Conservation (phyloP, 2,888 invertebrate species). For the Sylvicola cinctus region DNA sequence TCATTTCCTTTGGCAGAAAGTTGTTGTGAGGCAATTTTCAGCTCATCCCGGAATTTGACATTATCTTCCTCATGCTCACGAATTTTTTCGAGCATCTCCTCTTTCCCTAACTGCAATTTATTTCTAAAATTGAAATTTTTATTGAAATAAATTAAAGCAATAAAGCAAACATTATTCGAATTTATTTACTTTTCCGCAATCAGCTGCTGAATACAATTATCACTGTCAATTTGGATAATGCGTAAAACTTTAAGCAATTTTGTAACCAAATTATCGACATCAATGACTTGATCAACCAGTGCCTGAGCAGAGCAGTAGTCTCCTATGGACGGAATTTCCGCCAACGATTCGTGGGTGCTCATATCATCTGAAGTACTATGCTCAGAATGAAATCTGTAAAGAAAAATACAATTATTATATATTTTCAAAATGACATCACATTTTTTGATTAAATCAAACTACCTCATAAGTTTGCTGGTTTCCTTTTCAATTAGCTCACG, state of each 20-base stretch:
- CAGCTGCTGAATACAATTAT: slow-evolving; percentile 40
- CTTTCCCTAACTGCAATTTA: slow-evolving; percentile 24
- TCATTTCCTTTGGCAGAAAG: slow-evolving; percentile 25
- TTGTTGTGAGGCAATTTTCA: slow-evolving; percentile 32
- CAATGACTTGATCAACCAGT: slow-evolving; percentile 50
- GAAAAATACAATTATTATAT: slow-evolving; percentile 5
- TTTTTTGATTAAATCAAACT: slow-evolving; percentile 8
- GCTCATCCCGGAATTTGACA: slow-evolving; percentile 30
- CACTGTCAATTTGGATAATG: slow-evolving; percentile 50
- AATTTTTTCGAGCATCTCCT: slow-evolving; percentile 27
- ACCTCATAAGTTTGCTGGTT: slow-evolving; percentile 16
- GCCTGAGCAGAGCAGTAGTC: slow-evolving; percentile 35
- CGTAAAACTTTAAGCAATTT: slow-evolving; percentile 49
- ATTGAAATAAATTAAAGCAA: not conserved
- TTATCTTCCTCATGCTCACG: slow-evolving; percentile 34
- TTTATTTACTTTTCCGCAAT: slow-evolving; percentile 38
- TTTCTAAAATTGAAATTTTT: slow-evolving; percentile 14
- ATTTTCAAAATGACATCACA: slow-evolving; percentile 6
- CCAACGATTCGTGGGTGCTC: slow-evolving; percentile 27
- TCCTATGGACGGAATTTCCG: slow-evolving; percentile 24
- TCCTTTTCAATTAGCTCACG: slow-evolving; percentile 45
- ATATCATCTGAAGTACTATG: slow-evolving; percentile 21
- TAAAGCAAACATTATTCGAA: not conserved
- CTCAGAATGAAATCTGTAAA: slow-evolving; percentile 11
- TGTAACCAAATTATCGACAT: slow-evolving; percentile 53